Conservation (phyloP, 2,797 vertebrate species). For the Atherinosoma microstoma region DNA sequence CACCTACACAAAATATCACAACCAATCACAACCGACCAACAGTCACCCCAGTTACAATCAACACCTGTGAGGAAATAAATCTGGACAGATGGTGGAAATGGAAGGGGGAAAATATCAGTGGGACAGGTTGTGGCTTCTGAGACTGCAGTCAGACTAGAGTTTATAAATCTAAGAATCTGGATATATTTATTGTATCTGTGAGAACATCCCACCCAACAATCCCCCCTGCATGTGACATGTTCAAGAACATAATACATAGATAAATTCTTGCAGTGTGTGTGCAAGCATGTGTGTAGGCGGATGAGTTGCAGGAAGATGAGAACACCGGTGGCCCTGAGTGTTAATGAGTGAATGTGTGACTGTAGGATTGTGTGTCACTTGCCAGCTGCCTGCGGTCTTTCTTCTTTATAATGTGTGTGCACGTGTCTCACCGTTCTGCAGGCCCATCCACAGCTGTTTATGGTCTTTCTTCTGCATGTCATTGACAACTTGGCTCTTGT, state of each 20-base stretch:
- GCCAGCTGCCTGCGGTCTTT: constrained; percentile 91
- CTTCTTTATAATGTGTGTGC: constrained; percentile 69
- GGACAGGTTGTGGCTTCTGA: constrained; percentile 29
- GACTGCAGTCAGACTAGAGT: neutral
- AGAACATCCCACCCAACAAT: constrained; percentile 5
- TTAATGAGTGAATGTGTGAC: constrained; percentile 32
- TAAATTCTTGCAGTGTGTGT: neutral
- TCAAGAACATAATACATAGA: neutral
- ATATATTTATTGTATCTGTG: constrained; percentile 1
- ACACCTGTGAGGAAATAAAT: constrained; percentile 2
- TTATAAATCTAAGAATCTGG: constrained; percentile 5
- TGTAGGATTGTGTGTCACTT: constrained; percentile 50
- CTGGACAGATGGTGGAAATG: constrained; percentile 13
- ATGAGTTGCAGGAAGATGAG: constrained; percentile 14
- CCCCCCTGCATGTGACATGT: neutral
- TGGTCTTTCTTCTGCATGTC: constrained; percentile 99
- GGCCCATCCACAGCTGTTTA: constrained; percentile 99
- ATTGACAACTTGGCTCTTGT: constrained; percentile 98
- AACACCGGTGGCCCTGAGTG: constrained; percentile 27
- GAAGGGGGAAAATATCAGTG: constrained; percentile 18
- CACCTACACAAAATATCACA: constrained; percentile 35
- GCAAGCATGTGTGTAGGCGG: constrained; percentile 15
- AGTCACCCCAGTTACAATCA: neutral
- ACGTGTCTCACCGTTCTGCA: constrained; percentile 91
- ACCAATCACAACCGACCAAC: neutral